These are phyloP conservation scores for Scelioninae gen. 1 DNA, from an alignment of 2,888 invertebrate species.

Conservation along the genomic window DNA sequence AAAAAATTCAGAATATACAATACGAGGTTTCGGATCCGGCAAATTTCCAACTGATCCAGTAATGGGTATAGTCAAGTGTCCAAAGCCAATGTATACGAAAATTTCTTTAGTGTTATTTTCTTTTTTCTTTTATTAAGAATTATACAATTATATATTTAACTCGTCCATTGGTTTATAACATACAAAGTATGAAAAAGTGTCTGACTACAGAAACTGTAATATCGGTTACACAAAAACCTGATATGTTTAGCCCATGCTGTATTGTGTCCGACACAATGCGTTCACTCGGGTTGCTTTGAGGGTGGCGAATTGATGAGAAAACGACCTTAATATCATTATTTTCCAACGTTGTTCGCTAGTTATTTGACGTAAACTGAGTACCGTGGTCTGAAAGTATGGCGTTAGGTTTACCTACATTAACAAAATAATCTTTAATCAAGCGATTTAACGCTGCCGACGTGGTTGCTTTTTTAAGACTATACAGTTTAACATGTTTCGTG, in stretches of 20 bases:
- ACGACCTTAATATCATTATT: background rate
- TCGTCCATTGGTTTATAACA: no score
- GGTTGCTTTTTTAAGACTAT: conserved; percentile 33
- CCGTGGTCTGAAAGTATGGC: conserved; percentile 30
- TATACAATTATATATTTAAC: no score
- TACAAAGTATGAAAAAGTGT: no score
- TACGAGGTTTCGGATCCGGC: no score
- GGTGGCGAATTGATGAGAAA: conserved; percentile 27
- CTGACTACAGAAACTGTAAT: no score
- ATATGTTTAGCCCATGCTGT: conserved; percentile 30
- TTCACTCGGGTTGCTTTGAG: conserved; percentile 25
- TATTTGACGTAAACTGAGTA: conserved; percentile 11
- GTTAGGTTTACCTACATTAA: conserved; percentile 9
- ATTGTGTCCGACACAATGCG: conserved; percentile 12
- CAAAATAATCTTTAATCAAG: conserved; percentile 9
- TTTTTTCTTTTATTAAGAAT: no score
- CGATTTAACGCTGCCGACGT: conserved; percentile 5
- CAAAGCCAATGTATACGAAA: no score
- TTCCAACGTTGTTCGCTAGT: conserved; percentile 15
- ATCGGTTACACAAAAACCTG: no score
- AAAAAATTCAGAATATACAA: no score
- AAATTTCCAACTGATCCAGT: no score
- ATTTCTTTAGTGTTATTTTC: no score
- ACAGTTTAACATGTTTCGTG: conserved; percentile 32
- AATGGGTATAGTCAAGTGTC: no score